A percentile compares a stretch with the other conserved stretches of the same genome.
phyloP scores from a whole-genome alignment of 2,113 vertebrate genomes.

The Xenus cinereus region DNA sequence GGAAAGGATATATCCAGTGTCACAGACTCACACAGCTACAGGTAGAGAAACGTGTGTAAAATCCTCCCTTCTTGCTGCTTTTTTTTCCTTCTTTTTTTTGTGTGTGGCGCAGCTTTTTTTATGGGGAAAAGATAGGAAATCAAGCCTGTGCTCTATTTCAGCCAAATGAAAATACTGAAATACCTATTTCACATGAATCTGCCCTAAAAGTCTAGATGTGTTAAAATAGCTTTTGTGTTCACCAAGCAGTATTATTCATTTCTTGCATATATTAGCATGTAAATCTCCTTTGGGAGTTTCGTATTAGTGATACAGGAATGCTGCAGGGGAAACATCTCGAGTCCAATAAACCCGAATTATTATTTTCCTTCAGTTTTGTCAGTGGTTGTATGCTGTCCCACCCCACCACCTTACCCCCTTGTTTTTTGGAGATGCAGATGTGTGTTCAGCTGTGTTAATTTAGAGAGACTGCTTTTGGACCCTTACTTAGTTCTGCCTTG shows the following conservation, averaged over 20 bases:
- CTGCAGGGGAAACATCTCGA: background rate
- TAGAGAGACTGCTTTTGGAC: background rate
- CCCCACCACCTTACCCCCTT: background rate
- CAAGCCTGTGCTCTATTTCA: background rate
- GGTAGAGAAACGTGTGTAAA: conserved; percentile 70
- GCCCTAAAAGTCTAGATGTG: background rate
- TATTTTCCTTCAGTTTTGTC: background rate
- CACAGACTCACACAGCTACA: conserved; percentile 94
- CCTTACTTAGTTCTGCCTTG: background rate
- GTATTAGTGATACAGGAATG: background rate
- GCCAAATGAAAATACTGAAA: background rate
- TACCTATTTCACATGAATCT: background rate
- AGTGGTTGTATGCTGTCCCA: accelerated
- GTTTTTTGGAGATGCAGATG: background rate
- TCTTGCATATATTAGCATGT: background rate
- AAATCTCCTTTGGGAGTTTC: background rate
- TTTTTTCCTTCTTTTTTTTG: background rate
- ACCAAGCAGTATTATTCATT: background rate
- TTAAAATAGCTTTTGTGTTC: background rate
- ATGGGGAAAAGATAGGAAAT: background rate
- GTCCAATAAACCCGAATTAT: background rate
- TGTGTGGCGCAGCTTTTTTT: background rate
- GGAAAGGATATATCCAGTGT: conserved; percentile 90
- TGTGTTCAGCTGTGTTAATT: background rate
- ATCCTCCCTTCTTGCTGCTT: background rate